These are phyloP conservation scores for Erythrolamprus reginae DNA, from an alignment of 2,113 vertebrate genomes.

Conservation along the genomic window DNA sequence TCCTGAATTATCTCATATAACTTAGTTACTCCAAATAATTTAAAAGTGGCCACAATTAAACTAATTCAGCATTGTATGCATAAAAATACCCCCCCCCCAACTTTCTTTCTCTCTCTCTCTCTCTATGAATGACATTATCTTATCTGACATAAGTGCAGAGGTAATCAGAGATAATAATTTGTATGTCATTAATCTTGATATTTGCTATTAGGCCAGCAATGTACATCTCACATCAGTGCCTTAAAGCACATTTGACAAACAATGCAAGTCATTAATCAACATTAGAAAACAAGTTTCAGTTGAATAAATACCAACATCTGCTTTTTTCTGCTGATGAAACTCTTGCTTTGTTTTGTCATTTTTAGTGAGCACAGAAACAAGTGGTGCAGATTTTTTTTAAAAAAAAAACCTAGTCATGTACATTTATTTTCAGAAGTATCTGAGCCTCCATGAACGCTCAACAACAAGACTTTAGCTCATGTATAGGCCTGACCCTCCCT, in stretches of 20 bases:
- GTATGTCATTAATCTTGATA: conserved; percentile 43
- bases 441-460: not conserved
- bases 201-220: conserved; percentile 16
- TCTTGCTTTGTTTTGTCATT: conserved; percentile 21
- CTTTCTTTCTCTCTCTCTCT: too few relatives aligned
- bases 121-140: not conserved
- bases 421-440: conserved; percentile 1
- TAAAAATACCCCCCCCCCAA: too few relatives aligned
- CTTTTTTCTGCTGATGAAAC: not conserved
- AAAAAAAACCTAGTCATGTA: conserved; percentile 12
- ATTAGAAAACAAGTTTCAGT: conserved; percentile 14
- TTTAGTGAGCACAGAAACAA: not conserved
- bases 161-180: conserved; percentile 41
- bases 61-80: conserved; percentile 22
- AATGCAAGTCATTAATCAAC: conserved; percentile 26
- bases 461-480: not conserved
- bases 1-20: not conserved
- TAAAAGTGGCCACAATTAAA: not conserved
- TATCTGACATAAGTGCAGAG: conserved; percentile 43
- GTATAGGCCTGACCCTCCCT: not conserved
- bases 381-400: not conserved
- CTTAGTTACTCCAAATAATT: conserved; percentile 16
- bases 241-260: conserved; percentile 20
- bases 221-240: not conserved
- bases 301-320: conserved; percentile 21